phyloP scores from a whole-genome alignment of 2,113 vertebrate genomes.

The Psilopogon haemacephalus region DNA sequence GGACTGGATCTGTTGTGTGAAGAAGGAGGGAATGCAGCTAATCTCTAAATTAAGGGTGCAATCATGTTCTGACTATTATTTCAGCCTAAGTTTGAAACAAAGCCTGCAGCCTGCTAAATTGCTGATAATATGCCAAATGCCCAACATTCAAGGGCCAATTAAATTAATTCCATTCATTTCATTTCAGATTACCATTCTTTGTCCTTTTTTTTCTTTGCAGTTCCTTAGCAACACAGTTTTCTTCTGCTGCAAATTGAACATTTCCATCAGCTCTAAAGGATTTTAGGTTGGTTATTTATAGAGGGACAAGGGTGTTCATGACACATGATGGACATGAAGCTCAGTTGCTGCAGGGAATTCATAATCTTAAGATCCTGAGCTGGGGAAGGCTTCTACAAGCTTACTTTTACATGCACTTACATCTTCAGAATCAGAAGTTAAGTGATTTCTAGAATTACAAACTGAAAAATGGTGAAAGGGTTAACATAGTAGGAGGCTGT shows the following conservation, averaged over 20 bases:
- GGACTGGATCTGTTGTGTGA: not conserved
- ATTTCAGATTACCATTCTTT: constrained; percentile 8
- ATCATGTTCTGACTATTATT: not conserved
- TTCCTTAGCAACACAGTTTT: constrained; percentile 59
- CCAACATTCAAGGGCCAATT: constrained; percentile 5
- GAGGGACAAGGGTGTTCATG: constrained; percentile 9
- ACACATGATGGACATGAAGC: constrained; percentile 1
- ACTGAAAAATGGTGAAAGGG: not conserved
- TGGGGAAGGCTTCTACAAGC: not conserved
- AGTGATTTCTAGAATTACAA: not conserved
- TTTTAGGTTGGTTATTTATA: constrained; percentile 2
- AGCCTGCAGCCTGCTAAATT: not conserved
- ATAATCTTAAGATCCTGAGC: not conserved
- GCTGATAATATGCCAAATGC: constrained; percentile 26
- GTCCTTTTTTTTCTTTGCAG: not conserved
- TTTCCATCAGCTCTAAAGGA: constrained; percentile 23
- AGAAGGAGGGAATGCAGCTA: not conserved
- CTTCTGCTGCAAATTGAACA: constrained; percentile 22
- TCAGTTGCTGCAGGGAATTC: not conserved
- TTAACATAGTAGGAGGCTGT: not conserved
- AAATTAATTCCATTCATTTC: constrained; percentile 45
- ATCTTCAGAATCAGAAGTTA: not conserved
- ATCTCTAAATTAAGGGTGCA: constrained; percentile 10
- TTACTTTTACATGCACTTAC: not conserved
- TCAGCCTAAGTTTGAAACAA: constrained; percentile 13